Evolutionary conservation across 2,113 vertebrate genomes (phyloP).

Genomic region (Opisthocomus hoazin): DNA sequence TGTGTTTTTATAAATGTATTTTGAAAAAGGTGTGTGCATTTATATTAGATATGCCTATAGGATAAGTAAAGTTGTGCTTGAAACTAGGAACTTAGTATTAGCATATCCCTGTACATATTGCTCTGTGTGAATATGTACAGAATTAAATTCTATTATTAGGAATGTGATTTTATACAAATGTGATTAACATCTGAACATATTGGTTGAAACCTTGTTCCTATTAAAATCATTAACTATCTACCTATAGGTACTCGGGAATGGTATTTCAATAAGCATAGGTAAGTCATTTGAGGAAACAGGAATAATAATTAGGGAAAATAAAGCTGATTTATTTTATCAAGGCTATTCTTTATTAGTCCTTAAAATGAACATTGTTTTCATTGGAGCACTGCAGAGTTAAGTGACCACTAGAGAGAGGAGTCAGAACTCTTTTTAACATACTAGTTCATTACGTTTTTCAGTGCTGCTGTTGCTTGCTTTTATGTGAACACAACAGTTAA

Average conservation of each 20-base stretch:
- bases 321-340: not conserved
- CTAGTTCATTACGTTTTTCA: not conserved
- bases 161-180: not conserved
- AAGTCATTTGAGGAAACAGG: not conserved
- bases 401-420: not conserved
- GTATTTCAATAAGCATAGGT: not conserved
- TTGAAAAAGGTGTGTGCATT: not conserved
- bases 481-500: not conserved
- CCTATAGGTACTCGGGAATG: not conserved
- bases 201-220: not conserved
- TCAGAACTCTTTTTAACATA: not conserved
- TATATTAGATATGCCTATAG: not conserved
- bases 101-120: not conserved
- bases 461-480: not conserved
- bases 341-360: not conserved
- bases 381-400: not conserved
- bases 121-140: not conserved
- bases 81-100: not conserved
- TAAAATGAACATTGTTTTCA: not conserved
- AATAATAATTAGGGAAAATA: not conserved
- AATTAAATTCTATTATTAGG: not conserved
- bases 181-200: not conserved
- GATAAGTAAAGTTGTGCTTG: not conserved
- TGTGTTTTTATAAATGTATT: not conserved
- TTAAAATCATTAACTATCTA: not conserved